These are phyloP conservation scores for Dasypolia templi DNA, from an alignment of 2,888 invertebrate species.

Conservation along the genomic window DNA sequence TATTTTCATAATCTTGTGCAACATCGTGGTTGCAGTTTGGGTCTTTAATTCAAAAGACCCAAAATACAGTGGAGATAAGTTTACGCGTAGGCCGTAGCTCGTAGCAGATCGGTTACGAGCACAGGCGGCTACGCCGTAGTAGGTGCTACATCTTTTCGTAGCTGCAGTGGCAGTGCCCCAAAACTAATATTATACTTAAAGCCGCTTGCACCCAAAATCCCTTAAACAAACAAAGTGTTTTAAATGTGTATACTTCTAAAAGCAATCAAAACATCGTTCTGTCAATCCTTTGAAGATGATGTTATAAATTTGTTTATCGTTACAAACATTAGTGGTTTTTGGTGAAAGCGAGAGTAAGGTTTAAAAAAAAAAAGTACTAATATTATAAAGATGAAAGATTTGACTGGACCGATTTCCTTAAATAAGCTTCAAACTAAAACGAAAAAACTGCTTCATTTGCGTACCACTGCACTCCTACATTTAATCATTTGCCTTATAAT, in stretches of 20 bases:
- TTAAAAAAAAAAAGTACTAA: too few relatives aligned
- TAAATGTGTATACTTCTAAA: not conserved
- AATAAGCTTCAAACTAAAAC: not conserved
- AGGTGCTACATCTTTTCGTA: not conserved
- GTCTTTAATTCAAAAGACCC: not conserved
- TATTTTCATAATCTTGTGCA: not conserved
- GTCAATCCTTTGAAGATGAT: not conserved
- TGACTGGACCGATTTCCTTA: too few relatives aligned
- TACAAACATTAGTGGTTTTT: too few relatives aligned
- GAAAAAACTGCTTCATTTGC: not conserved
- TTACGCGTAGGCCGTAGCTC: constrained; percentile 6
- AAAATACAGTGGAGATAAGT: not conserved
- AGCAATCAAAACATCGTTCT: not conserved
- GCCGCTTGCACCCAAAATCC: not conserved
- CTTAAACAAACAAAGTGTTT: not conserved
- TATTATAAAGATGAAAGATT: too few relatives aligned
- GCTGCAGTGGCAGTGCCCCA: not conserved
- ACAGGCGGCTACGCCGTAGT: constrained; percentile 2
- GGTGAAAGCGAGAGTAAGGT: not conserved
- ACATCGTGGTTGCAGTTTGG: not conserved
- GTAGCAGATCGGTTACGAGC: constrained; percentile 30
- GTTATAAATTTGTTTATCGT: too few relatives aligned
- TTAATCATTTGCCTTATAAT: constrained; percentile 31
- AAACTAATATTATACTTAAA: not conserved
- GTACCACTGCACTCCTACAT: not conserved